Base-by-base conservation (phyloP, 2,888 invertebrate species). In the Gastracanthus pulcherrimus region DNA sequence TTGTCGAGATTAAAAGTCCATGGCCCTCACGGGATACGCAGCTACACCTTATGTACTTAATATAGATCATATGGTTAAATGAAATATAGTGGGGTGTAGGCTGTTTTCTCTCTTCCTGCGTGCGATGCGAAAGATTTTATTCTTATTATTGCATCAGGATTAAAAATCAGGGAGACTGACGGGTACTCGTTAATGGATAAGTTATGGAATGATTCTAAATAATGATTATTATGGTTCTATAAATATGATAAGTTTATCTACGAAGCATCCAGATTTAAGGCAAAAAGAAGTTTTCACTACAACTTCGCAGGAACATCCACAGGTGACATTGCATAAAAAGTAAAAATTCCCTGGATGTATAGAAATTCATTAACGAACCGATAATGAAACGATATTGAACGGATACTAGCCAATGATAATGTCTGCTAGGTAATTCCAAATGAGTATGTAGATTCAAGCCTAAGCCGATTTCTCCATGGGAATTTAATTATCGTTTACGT, bases 401-500 rank as follows among this genome's bases (percentile, higher is more conserved):
- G 23, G 23, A 74, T 74, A 48, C 11, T 51, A 23, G 34, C 1
- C 48, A 2, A 23, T 16, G 58, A 58, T 58, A 72, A 51, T 36
- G 23, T 13, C 51, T 3, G 19, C 36, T 36, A 23, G 38, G 3
- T 60, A 74, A 66, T 66, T 66, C 51, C 19, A 31, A 38, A 66
- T 55, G 26, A n/a, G 11, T 26, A 38, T 26, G 19, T 23, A 36
- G n/a, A 38, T 75, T 72, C 29, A 7, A 48, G 36, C 5, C 26
- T 26, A n/a, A 29, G 62, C 48, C 36, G 36, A 66, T 48, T 66
- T 23, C 55, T 26, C n/a, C 3, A 31, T 51, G 36, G 16, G 29
- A 51, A 76, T 66, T 76, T 26, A 64, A 76, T 66, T 55, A 66
- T 48, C 23, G 36, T 36, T 62, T 11, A n/a, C n/a, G 16, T n/a